Evolutionary conservation across 2,797 vertebrate genomes (phyloP), one percentile per base, ranked within the genome.

Genomic region (Sebastes diaconus): DNA sequence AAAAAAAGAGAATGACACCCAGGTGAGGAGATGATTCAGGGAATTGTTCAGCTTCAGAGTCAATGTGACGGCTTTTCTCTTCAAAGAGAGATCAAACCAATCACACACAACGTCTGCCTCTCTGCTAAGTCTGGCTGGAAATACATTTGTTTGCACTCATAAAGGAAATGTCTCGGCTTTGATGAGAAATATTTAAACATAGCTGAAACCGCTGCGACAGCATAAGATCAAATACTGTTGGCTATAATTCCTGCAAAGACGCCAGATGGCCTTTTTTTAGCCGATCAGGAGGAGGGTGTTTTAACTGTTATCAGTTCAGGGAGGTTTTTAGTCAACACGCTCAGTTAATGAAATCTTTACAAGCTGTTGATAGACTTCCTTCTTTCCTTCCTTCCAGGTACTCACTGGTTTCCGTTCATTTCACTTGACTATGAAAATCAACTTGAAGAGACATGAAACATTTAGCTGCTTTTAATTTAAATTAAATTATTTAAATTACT

Each of bases 141-240:
- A 79, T 63, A 0, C 25, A 76, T 79, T 75, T 72, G 79, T 81
- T 71, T 85, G 61, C 55, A 24, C 70, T 72, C 6, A 75, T 13
- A 22, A 73, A 74, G 1, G 68, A 80, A 55, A 29, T 0, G 52
- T 9, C 16, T 65, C 3, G 1, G 3, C 57, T 82, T 46, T 54
- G 75, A 79, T 73, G 60, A 13, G 6, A 39, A 46, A 1, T 27
- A 4, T 8, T 7, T 5, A 42, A 68, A 16, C 5, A 22, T 1
- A 18, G 7, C 57, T n/a, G 32, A 66, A 68, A 74, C 24, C 0
- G 10, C 16, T 13, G 42, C 39, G n/a, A 24, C 67, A 3, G 36
- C 2, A 2, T 0, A 5, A 34, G 52, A 69, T 72, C 27, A 64
- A 24, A 68, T 2, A 25, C 2, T n/a, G 3, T 1, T 1, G 5